A percentile compares a stretch with the other conserved stretches of the same genome.
phyloP scores from a whole-genome alignment of 2,113 vertebrate species.

The Gopherus flavomarginatus region DNA sequence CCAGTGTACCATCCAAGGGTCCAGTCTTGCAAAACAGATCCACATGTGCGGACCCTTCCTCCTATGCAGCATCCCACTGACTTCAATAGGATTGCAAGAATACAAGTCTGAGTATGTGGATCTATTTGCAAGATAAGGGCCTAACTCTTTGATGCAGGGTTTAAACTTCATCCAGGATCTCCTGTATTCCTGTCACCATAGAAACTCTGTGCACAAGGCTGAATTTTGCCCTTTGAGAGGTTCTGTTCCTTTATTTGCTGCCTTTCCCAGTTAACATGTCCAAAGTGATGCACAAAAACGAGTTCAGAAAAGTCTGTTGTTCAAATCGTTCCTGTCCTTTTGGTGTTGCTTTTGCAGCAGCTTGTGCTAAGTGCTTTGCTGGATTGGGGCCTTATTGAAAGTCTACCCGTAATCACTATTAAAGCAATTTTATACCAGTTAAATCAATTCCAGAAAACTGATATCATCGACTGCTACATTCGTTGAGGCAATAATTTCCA shows the following conservation, averaged over 20 bases:
- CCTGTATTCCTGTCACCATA: not conserved
- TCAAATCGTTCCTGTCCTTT: not conserved
- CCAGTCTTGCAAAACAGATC: not conserved
- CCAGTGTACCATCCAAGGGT: not conserved
- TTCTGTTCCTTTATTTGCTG: not conserved
- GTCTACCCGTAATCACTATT: not conserved
- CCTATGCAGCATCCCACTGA: not conserved
- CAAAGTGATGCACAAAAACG: not conserved
- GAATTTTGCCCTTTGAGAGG: not conserved
- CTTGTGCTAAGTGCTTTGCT: constrained; percentile 41
- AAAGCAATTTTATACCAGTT: constrained; percentile 53
- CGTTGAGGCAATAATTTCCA: constrained; percentile 2
- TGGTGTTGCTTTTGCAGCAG: not conserved
- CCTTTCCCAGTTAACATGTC: not conserved
- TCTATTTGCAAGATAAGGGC: not conserved
- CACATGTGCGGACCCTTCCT: not conserved
- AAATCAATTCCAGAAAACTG: not conserved
- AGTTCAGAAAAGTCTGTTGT: constrained; percentile 2
- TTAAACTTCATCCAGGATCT: not conserved
- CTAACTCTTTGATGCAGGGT: not conserved
- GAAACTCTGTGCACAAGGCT: not conserved
- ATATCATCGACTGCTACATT: not conserved
- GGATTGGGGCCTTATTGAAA: constrained; percentile 38
- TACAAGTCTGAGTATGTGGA: not conserved
- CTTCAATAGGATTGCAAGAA: not conserved